A percentile compares a stretch with the other conserved stretches of the same genome.
Conservation (phyloP, 35 echinoderm and acorn worm genomes). For the Diadema setosum region DNA sequence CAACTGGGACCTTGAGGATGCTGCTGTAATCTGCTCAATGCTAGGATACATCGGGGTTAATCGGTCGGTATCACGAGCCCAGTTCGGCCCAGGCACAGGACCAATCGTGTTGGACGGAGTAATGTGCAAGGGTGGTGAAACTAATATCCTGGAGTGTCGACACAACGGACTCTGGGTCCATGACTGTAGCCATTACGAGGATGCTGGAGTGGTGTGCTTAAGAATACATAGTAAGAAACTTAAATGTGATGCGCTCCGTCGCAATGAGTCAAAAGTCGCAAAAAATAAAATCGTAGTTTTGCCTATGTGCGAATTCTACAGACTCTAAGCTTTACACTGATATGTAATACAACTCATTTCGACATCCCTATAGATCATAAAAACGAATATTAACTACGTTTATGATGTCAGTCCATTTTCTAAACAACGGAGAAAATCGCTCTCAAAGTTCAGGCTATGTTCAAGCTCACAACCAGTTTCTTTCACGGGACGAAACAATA, state of each 20-base stretch:
- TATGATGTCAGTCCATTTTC: too few relatives aligned
- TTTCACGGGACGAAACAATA: too few relatives aligned
- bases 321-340: too few relatives aligned
- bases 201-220: not conserved
- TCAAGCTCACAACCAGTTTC: too few relatives aligned
- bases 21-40: not conserved
- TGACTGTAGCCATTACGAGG: not conserved
- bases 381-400: too few relatives aligned
- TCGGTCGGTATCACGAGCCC: not conserved
- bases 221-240: not conserved
- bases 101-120: not conserved
- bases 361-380: too few relatives aligned
- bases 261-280: too few relatives aligned
- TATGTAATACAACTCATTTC: too few relatives aligned
- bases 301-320: too few relatives aligned
- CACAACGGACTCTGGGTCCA: not conserved
- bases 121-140: not conserved
- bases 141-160: not conserved
- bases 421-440: too few relatives aligned
- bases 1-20: not conserved
- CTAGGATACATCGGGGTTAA: not conserved
- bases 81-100: not conserved
- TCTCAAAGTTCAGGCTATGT: too few relatives aligned
- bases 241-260: not conserved
- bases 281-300: too few relatives aligned